Conservation (phyloP, 2,113 vertebrate genomes). For the Dendropsophus ebraccatus region DNA sequence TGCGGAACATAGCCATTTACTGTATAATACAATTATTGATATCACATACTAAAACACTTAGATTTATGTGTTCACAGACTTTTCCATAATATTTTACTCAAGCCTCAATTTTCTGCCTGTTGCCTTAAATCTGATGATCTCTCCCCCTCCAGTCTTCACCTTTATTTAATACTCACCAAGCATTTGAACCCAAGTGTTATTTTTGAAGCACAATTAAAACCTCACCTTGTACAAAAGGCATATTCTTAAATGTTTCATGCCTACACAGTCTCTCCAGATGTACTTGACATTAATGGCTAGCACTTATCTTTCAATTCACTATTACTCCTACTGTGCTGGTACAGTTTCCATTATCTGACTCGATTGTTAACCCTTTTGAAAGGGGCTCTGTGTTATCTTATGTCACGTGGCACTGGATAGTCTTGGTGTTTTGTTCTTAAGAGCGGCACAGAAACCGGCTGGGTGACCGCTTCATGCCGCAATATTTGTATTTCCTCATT, state of each 20-base stretch:
- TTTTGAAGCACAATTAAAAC: constrained; percentile 38
- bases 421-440: not conserved
- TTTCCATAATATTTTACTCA: not conserved
- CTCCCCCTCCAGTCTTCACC: not conserved
- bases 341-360: constrained; percentile 34
- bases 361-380: constrained; percentile 29
- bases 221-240: constrained; percentile 32
- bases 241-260: constrained; percentile 40
- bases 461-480: not conserved
- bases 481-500: not conserved
- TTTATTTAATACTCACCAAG: constrained; percentile 4
- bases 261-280: constrained; percentile 46
- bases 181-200: constrained; percentile 25
- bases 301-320: constrained; percentile 47
- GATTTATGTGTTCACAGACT: not conserved
- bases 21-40: too few species aligned
- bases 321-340: constrained; percentile 42
- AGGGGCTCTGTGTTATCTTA: not conserved
- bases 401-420: not conserved
- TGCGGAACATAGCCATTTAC: too few species aligned
- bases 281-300: constrained; percentile 53
- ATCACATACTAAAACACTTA: too few species aligned
- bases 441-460: not conserved
- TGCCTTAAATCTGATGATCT: not conserved
- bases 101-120: not conserved